phyloP scores from a whole-genome alignment of 2,888 invertebrate species.

The Halictus ligatus region DNA sequence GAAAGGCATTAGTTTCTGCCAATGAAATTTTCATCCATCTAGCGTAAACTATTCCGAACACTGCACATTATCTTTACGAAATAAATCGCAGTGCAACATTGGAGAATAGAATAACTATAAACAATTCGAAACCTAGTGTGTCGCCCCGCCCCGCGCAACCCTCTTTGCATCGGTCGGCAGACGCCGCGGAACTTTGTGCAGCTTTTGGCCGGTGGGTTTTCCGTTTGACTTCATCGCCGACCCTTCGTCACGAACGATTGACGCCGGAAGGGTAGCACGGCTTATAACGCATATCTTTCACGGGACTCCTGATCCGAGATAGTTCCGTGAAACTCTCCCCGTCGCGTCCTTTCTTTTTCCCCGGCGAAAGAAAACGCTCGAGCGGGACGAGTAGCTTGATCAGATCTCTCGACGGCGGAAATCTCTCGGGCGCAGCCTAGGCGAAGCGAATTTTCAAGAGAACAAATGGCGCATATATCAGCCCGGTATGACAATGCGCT shows the following conservation, averaged over 20 bases:
- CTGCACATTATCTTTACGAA: background rate
- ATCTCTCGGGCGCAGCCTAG: background rate
- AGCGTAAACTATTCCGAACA: background rate
- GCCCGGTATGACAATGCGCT: conserved; percentile 46
- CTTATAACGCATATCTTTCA: background rate
- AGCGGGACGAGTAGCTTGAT: background rate
- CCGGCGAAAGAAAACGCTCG: background rate
- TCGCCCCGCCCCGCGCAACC: conserved; percentile 18
- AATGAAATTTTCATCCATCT: background rate
- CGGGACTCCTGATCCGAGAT: background rate
- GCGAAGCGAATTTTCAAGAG: conserved; percentile 25
- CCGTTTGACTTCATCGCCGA: background rate
- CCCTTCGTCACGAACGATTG: background rate
- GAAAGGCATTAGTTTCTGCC: background rate
- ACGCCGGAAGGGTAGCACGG: background rate
- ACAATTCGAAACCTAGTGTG: background rate
- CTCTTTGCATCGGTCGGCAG: conserved; percentile 57
- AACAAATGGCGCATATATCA: conserved; percentile 47
- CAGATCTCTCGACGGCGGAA: background rate
- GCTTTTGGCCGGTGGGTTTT: background rate
- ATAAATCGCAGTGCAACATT: background rate
- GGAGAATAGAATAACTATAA: too few species aligned
- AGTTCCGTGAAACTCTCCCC: background rate
- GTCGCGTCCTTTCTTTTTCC: background rate
- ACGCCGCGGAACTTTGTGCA: background rate